phyloP scores from a whole-genome alignment of 2,888 invertebrate species.

The Deilephila elpenor region DNA sequence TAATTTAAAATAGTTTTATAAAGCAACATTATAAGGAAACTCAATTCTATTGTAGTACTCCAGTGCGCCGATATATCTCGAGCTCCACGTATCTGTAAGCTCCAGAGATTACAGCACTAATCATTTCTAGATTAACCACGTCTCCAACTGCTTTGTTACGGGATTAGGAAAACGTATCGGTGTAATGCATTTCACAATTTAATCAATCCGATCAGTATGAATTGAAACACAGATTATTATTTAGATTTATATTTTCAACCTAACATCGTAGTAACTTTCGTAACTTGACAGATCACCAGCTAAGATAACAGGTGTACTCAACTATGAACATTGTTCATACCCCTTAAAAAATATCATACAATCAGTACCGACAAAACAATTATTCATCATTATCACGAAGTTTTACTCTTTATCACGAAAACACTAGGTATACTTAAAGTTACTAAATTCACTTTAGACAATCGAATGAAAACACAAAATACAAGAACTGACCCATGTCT shows the following conservation, averaged over 20 bases:
- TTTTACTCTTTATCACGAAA: conserved; percentile 81
- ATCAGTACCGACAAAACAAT: conserved; percentile 81
- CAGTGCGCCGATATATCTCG: not conserved
- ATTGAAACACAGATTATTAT: conserved; percentile 71
- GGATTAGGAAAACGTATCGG: not conserved
- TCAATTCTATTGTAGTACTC: conserved; percentile 5
- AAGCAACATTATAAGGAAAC: not conserved
- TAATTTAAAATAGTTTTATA: not conserved
- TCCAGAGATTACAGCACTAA: conserved; percentile 6
- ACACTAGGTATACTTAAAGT: conserved; percentile 75
- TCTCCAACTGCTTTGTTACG: not conserved
- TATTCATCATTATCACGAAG: conserved; percentile 81
- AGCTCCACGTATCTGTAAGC: not conserved
- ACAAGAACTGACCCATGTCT: conserved; percentile 51
- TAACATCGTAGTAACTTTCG: conserved; percentile 81
- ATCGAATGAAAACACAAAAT: conserved; percentile 56
- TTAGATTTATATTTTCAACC: conserved; percentile 82
- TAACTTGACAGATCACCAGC: conserved; percentile 82
- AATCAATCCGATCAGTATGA: conserved; percentile 4
- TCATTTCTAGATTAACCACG: not conserved
- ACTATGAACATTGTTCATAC: conserved; percentile 84
- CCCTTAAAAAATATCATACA: conserved; percentile 78
- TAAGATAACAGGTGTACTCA: conserved; percentile 81
- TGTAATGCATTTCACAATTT: not conserved
- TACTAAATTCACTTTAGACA: conserved; percentile 82